These are phyloP conservation scores for Macquaria ambigua DNA, from an alignment of 2,113 vertebrate genomes.

Conservation along the genomic window DNA sequence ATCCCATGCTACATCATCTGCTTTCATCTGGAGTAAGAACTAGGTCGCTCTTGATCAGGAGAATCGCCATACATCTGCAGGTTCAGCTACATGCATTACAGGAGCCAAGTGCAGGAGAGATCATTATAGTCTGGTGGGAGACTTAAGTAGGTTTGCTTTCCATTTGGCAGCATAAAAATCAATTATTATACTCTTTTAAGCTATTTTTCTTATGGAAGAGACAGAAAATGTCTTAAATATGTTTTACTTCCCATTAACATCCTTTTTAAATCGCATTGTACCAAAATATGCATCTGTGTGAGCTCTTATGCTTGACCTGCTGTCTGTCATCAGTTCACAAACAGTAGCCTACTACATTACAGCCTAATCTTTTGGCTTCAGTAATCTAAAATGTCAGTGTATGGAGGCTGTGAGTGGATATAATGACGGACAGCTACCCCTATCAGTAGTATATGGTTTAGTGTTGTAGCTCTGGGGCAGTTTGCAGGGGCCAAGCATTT, in stretches of 20 bases:
- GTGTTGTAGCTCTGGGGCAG: background rate
- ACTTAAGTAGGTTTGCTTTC: conserved; percentile 25
- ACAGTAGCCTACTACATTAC: conserved; percentile 31
- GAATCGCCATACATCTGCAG: conserved; percentile 67
- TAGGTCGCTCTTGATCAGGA: conserved; percentile 70
- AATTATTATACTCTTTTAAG: background rate
- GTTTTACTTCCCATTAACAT: background rate
- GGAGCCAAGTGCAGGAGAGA: background rate
- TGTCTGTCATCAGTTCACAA: background rate
- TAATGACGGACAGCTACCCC: background rate
- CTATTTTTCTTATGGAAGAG: background rate
- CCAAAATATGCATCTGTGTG: background rate
- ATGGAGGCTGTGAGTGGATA: conserved; percentile 2
- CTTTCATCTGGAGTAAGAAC: conserved; percentile 67
- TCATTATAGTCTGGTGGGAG: background rate
- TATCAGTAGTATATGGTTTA: background rate
- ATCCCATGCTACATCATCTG: conserved; percentile 69
- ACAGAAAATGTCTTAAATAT: background rate
- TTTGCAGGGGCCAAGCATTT: background rate
- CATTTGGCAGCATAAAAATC: background rate
- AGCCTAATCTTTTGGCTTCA: conserved; percentile 41
- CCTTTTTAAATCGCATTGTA: background rate
- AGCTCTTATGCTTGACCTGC: background rate
- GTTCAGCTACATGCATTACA: conserved; percentile 44
- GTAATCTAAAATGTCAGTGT: conserved; percentile 38